phyloP scores from a whole-genome alignment of 2,113 vertebrate genomes.

The Ictalurus furcatus region DNA sequence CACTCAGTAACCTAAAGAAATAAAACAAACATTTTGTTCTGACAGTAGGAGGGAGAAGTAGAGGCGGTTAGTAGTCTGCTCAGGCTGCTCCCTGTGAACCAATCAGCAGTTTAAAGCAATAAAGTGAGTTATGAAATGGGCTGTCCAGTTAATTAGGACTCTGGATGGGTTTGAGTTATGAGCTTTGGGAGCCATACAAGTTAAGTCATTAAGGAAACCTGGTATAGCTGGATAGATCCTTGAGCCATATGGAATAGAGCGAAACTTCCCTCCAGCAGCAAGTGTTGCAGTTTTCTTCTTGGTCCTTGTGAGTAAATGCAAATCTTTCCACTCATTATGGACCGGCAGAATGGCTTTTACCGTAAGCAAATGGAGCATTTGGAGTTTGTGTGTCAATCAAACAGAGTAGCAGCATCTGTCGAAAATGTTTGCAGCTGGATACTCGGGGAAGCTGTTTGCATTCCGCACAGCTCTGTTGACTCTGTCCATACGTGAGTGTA shows the following conservation, averaged over 20 bases:
- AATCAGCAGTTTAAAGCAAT: conserved; percentile 49
- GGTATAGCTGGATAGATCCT: conserved; percentile 33
- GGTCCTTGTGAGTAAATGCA: conserved; percentile 33
- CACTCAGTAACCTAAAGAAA: conserved; percentile 23
- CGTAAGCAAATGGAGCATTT: conserved; percentile 38
- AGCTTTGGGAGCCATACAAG: conserved; percentile 45
- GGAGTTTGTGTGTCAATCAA: conserved; percentile 18
- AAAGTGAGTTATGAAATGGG: conserved; percentile 41
- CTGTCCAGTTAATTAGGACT: conserved; percentile 45
- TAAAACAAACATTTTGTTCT: conserved; percentile 21
- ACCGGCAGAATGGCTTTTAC: conserved; percentile 26
- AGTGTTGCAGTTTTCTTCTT: conserved; percentile 6
- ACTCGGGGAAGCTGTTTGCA: neutral
- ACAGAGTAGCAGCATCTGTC: conserved; percentile 21
- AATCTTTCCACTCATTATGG: conserved; percentile 21
- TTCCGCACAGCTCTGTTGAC: neutral
- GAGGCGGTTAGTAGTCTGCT: conserved; percentile 36
- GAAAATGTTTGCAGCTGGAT: neutral
- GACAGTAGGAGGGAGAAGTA: conserved; percentile 10
- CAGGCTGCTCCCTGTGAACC: conserved; percentile 27
- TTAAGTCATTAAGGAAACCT: conserved; percentile 35
- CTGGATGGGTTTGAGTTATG: conserved; percentile 48
- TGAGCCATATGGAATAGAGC: conserved; percentile 43
- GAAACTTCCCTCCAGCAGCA: conserved; percentile 28
- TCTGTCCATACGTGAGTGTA: neutral